A percentile compares a stretch with the other conserved stretches of the same genome.
These are phyloP conservation scores for Leptinotarsa rubiginosa DNA, from an alignment of 2,888 invertebrate species.

Conservation along the genomic window DNA sequence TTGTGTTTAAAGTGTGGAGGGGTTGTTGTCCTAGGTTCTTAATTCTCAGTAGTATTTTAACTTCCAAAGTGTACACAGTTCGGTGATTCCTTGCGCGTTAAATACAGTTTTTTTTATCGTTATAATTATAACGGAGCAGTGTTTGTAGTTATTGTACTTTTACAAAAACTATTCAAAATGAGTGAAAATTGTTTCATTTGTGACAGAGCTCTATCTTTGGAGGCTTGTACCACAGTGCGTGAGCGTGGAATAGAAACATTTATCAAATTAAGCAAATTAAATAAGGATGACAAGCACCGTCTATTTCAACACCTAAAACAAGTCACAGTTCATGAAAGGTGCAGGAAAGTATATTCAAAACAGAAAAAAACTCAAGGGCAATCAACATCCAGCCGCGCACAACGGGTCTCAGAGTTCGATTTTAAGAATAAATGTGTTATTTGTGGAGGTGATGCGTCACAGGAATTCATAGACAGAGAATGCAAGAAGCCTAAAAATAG, in stretches of 20 bases:
- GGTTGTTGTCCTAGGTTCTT: too few species aligned
- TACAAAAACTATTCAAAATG: not conserved
- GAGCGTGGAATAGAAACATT: conserved; percentile 20
- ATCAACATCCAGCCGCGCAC: conserved; percentile 20
- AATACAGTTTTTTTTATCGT: too few species aligned
- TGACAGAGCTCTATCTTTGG: conserved; percentile 12
- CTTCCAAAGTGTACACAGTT: too few species aligned
- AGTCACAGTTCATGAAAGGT: conserved; percentile 28
- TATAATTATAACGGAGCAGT: too few species aligned
- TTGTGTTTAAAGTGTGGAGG: too few species aligned
- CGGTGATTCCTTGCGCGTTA: too few species aligned
- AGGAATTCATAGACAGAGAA: conserved; percentile 34
- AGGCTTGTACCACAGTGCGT: conserved; percentile 19
- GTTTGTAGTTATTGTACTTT: too few species aligned
- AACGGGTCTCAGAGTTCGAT: conserved; percentile 19
- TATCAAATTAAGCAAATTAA: conserved; percentile 17
- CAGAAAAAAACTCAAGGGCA: conserved; percentile 23
- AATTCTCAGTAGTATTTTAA: too few species aligned
- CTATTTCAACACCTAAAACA: conserved; percentile 23
- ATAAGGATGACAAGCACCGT: conserved; percentile 24
- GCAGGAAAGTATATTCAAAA: conserved; percentile 26
- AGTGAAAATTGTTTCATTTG: conserved; percentile 15
- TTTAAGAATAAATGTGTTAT: conserved; percentile 34
- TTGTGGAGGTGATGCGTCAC: conserved; percentile 35
- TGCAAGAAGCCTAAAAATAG: conserved; percentile 34